Base-by-base conservation (phyloP, 2,797 vertebrate genomes). In the Myotis vivesi region DNA sequence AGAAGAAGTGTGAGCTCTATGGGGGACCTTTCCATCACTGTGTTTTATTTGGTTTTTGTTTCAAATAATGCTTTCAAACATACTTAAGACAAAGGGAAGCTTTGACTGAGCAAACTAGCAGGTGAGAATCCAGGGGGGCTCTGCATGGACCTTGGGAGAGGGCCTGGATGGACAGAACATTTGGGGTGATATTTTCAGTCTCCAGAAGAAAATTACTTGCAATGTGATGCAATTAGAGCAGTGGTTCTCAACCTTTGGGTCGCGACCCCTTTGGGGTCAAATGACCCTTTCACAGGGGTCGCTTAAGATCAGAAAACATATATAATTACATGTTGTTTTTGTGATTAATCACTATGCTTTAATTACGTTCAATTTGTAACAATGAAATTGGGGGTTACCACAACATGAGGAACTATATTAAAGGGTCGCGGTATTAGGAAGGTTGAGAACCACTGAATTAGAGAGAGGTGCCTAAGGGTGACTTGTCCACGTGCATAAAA, bases 11-110 rank as follows among this genome's bases (percentile, higher is more conserved):
- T 33, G 51, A 84, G 57, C n/a, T 89, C 25, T 5, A 12, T 12
- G 79, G 49, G n/a, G 36, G 49, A 55, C 2, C 6, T 91, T 93
- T 57, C 51, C 55, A 86, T 77, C 81, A 75, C 72, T 77, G n/a
- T 36, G 30, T 51, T 91, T 91, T 53, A 23, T 91, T 96, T 87
- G 62, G 17, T 3, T 94, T 89, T 95, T 89, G 8, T 81, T 94
- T 95, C 77, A 62, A 84, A 91, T 73, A 80, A 83, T 68, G n/a
- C 44, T 93, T 71, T 95, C 33, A 72, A 92, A 86, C 44, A 57
- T 46, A 85, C 41, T 71, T 83, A 62, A 33, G 57, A 81, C 11
- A 6, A 72, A 17, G 15, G 49, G 38, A 69, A 68, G 38, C 13
- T 53, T 88, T 92, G 83, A 89, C 17, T 64, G 41, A 84, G 44